Conservation (phyloP, 1,140 invertebrate genomes). For the Homalodisca vitripennis region DNA sequence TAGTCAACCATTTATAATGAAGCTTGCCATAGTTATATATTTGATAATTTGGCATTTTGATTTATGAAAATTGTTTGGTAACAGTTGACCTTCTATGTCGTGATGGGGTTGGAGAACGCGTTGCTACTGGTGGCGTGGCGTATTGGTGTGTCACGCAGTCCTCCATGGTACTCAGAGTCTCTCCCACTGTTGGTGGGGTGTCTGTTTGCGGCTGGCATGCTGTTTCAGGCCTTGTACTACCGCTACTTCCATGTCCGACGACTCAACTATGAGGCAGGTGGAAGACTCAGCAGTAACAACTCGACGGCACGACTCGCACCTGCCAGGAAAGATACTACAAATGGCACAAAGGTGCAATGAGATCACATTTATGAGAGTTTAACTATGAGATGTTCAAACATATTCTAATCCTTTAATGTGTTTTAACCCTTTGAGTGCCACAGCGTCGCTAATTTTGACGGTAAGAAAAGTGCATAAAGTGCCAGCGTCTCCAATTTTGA, state of each 20-base stretch:
- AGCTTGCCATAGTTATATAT: no score
- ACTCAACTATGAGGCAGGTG: slow-evolving; percentile 60
- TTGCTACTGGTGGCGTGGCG: slow-evolving; percentile 67
- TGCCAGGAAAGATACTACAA: slow-evolving; percentile 1
- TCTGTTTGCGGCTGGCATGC: slow-evolving; percentile 72
- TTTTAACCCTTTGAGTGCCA: no score
- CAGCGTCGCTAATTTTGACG: no score
- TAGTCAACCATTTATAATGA: no score
- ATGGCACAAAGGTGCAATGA: slow-evolving; percentile 22
- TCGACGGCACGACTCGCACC: slow-evolving; percentile 30
- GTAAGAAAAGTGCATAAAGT: no score
- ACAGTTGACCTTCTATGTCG: slow-evolving; percentile 81
- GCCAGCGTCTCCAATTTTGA: no score
- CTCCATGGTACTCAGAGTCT: slow-evolving; percentile 50
- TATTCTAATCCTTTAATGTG: no score
- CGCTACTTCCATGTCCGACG: slow-evolving; percentile 48
- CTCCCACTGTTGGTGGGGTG: slow-evolving; percentile 58
- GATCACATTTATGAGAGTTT: no score
- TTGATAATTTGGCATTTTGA: no score
- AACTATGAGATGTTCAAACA: no score
- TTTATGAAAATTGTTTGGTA: no score
- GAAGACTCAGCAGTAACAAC: slow-evolving; percentile 42
- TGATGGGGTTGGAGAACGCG: slow-evolving; percentile 87
- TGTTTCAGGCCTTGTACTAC: slow-evolving; percentile 85
- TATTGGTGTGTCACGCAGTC: slow-evolving; percentile 39